Conservation (phyloP, 23 tunicate genomes). For the Halocynthia aurantium region DNA sequence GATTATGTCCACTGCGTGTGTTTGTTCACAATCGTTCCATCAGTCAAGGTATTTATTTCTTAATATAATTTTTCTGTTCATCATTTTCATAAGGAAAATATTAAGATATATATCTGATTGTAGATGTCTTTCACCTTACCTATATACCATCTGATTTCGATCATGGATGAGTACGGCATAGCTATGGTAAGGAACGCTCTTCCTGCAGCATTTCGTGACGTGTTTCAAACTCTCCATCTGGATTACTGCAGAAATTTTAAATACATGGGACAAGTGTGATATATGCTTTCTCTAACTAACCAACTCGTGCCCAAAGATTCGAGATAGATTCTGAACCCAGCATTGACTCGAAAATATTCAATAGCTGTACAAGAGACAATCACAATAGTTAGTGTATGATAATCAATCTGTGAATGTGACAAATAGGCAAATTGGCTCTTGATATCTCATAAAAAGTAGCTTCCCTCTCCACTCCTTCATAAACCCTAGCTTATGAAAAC, state of each 20-base stretch:
- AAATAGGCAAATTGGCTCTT: no score
- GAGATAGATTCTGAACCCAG: no score
- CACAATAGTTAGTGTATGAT: no score
- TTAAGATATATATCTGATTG: neutral
- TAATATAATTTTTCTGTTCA: neutral
- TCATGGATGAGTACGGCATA: conserved; percentile 21
- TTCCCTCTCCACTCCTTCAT: no score
- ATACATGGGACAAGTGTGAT: conserved; percentile 21
- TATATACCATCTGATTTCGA: conserved; percentile 11
- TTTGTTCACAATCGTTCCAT: conserved; percentile 13
- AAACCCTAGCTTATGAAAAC: no score
- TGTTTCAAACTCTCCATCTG: conserved; percentile 11
- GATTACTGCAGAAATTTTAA: conserved; percentile 18
- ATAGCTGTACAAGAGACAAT: no score
- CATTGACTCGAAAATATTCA: no score
- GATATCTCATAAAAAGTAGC: no score
- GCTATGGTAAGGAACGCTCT: conserved; percentile 24
- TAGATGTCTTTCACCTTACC: conserved; percentile 17
- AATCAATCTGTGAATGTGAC: no score
- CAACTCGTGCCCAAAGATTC: no score
- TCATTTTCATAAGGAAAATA: no score
- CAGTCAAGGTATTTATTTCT: neutral
- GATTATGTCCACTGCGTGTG: conserved; percentile 13
- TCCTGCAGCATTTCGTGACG: conserved; percentile 13
- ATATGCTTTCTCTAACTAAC: no score